A percentile compares a stretch with the other conserved stretches of the same genome.
phyloP scores from a whole-genome alignment of 2,113 vertebrate genomes.

The Lycaon pictus region DNA sequence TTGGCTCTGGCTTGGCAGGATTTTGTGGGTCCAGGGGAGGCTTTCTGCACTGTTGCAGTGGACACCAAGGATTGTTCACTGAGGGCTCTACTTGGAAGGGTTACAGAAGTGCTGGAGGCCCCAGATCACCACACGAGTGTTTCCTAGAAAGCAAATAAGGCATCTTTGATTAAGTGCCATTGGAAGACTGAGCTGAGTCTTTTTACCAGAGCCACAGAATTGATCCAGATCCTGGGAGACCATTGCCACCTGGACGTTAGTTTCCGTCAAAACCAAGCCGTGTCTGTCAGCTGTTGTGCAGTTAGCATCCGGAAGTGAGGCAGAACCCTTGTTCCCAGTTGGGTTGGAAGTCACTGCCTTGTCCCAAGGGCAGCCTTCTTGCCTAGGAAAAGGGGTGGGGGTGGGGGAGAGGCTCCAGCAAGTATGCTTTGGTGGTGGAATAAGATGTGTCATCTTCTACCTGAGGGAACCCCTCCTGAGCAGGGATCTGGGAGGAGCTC shows the following conservation, averaged over 20 bases:
- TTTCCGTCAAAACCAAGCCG: accelerated
- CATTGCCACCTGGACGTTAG: accelerated
- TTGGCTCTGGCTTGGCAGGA: background rate
- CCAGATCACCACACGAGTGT: background rate
- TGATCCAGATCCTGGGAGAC: accelerated
- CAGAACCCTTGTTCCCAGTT: background rate
- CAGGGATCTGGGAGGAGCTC: background rate
- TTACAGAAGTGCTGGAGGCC: accelerated
- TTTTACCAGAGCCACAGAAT: background rate
- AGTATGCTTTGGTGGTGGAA: accelerated
- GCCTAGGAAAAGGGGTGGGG: background rate
- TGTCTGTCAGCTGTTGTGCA: accelerated
- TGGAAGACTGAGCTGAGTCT: background rate
- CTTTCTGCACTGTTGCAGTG: accelerated
- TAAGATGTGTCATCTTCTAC: background rate
- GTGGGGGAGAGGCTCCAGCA: accelerated
- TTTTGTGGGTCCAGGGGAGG: background rate
- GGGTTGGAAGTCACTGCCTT: background rate
- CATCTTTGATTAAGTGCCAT: accelerated
- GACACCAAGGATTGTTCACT: background rate
- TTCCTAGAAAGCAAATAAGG: background rate
- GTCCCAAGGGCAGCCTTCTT: background rate
- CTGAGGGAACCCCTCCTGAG: background rate
- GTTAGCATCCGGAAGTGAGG: background rate
- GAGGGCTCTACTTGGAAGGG: background rate